Conservation (phyloP, 2,797 vertebrate genomes). For the Phoeniculus purpureus region DNA sequence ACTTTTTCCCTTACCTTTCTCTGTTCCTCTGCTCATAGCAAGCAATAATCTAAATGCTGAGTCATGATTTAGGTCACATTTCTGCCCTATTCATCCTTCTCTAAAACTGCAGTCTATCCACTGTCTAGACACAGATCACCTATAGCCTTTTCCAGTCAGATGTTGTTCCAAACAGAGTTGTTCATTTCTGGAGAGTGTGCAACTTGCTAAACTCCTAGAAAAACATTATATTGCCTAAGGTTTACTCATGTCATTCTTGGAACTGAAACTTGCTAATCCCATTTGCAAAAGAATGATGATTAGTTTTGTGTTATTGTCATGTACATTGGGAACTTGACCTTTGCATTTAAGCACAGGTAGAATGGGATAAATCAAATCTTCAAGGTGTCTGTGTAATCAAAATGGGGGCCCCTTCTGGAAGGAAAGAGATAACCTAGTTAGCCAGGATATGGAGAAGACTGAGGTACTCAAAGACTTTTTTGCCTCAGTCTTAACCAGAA, state of each 20-base stretch:
- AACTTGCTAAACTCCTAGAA: background rate
- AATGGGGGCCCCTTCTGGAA: too few relatives aligned
- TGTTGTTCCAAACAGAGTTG: background rate
- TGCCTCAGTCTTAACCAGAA: too few relatives aligned
- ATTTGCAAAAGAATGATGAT: background rate
- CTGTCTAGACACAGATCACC: background rate
- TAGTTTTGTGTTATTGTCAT: constrained; percentile 3
- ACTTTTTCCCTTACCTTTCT: background rate
- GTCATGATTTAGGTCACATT: background rate
- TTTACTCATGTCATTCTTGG: background rate
- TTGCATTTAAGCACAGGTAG: background rate
- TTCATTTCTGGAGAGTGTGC: background rate
- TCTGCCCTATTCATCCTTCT: background rate
- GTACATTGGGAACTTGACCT: background rate
- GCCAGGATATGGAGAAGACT: too few relatives aligned
- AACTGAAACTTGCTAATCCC: background rate
- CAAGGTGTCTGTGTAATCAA: background rate
- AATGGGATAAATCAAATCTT: constrained; percentile 7
- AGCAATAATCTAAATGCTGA: background rate
- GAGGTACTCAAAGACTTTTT: too few relatives aligned
- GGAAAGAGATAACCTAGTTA: too few relatives aligned
- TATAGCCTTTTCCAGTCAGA: background rate
- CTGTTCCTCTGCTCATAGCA: background rate
- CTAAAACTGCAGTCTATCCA: background rate
- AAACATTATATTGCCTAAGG: background rate